phyloP scores from a whole-genome alignment of 2,113 vertebrate genomes.

The Oncorhynchus keta region DNA sequence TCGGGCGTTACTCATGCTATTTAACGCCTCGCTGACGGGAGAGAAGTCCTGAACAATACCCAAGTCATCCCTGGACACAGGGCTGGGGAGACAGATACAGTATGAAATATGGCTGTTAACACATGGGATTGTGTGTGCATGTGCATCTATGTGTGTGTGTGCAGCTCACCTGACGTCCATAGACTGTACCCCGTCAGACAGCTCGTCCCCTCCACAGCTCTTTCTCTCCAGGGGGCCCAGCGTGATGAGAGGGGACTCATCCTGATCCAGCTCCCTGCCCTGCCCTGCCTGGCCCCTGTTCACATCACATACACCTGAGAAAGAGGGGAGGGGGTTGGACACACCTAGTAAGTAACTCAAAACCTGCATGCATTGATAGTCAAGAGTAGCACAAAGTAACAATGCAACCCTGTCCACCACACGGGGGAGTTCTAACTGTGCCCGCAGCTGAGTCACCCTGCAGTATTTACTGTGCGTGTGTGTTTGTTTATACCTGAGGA shows the following conservation, averaged over 20 bases:
- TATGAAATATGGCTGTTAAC: not conserved
- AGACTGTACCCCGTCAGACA: conserved; percentile 93
- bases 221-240: conserved; percentile 85
- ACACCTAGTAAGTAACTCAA: too few relatives aligned
- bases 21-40: conserved; percentile 86
- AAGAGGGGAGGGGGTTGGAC: not conserved
- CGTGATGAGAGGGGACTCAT: conserved; percentile 73
- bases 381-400: not conserved
- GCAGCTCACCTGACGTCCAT: conserved; percentile 92
- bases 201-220: conserved; percentile 83
- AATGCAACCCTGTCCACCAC: conserved; percentile 1
- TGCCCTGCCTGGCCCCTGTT: conserved; percentile 15
- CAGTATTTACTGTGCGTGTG: conserved; percentile 25
- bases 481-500: conserved; percentile 43
- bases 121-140: not conserved
- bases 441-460: conserved; percentile 64
- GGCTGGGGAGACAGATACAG: conserved; percentile 72
- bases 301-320: conserved; percentile 24
- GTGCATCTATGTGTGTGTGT: not conserved
- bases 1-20: conserved; percentile 80
- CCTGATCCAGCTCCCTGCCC: conserved; percentile 25
- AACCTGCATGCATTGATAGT: too few relatives aligned
- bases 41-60: conserved; percentile 92
- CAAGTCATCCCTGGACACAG: conserved; percentile 93
- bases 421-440: conserved; percentile 34